A percentile compares a stretch with the other conserved stretches of the same genome.
phyloP scores from a whole-genome alignment of 2,113 vertebrate genomes.

The Spheniscus mendiculus region DNA sequence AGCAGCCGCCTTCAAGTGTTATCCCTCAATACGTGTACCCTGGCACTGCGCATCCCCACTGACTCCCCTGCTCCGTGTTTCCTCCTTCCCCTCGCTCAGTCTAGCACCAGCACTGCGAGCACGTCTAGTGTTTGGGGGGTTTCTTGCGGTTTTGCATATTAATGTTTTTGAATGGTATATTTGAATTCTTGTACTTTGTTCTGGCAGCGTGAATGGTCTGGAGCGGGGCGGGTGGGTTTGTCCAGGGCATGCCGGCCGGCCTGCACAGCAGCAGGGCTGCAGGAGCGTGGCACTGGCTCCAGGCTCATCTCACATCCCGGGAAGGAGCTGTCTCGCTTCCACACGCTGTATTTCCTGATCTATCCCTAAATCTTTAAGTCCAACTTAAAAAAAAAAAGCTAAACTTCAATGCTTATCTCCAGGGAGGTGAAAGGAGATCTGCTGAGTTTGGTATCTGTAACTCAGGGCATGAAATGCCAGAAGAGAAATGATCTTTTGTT shows the following conservation, averaged over 20 bases:
- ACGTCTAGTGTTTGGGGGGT: rapidly evolving
- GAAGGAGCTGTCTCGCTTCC: neutral
- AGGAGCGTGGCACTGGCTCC: neutral
- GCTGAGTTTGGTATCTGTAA: neutral
- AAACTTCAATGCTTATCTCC: rapidly evolving
- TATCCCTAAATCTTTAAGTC: neutral
- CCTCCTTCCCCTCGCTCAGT: rapidly evolving
- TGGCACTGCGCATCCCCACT: neutral
- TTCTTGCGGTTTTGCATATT: neutral
- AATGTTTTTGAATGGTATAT: rapidly evolving
- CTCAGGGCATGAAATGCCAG: neutral
- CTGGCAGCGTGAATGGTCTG: neutral
- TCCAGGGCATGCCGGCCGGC: rapidly evolving
- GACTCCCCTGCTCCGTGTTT: neutral
- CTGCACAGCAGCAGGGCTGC: neutral
- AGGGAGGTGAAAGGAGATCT: neutral
- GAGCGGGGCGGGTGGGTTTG: neutral
- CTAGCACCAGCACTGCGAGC: neutral
- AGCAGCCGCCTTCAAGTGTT: rapidly evolving
- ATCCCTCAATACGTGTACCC: rapidly evolving
- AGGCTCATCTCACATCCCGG: rapidly evolving
- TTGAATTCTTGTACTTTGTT: neutral
- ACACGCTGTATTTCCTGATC: rapidly evolving
- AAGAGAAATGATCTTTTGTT: neutral
- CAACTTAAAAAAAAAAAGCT: rapidly evolving